These are phyloP conservation scores for Orthonevra nobilis DNA, from an alignment of 2,888 invertebrate species.

Conservation along the genomic window DNA sequence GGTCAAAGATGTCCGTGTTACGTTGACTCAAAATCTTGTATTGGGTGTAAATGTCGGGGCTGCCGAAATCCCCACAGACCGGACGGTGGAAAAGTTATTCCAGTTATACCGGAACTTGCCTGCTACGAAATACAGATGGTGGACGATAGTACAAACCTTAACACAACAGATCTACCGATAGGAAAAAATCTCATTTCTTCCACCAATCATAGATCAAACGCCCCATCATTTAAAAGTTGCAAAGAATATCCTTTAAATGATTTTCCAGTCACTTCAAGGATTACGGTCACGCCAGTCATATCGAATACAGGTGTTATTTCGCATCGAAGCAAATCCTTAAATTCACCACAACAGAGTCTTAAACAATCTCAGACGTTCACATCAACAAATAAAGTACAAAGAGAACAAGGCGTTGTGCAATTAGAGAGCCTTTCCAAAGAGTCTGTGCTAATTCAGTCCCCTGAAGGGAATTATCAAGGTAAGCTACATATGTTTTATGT, in stretches of 20 bases:
- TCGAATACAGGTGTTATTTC: conserved; percentile 37
- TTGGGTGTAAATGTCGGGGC: conserved; percentile 94
- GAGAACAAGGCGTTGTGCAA: conserved; percentile 70
- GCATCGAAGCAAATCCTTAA: conserved; percentile 37
- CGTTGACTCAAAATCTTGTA: conserved; percentile 92
- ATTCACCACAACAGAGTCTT: conserved; percentile 36
- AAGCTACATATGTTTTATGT: too few species aligned
- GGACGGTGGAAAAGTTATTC: conserved; percentile 87
- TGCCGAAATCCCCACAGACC: conserved; percentile 94
- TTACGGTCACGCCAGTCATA: conserved; percentile 51
- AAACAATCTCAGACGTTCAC: conserved; percentile 65
- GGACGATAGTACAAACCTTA: conserved; percentile 72
- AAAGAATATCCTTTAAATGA: conserved; percentile 48
- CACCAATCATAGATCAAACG: conserved; percentile 11
- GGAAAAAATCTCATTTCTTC: conserved; percentile 49
- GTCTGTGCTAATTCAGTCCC: conserved; percentile 77
- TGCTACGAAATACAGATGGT: conserved; percentile 82
- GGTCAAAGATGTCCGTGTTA: conserved; percentile 97
- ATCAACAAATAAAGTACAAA: conserved; percentile 56
- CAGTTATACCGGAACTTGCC: conserved; percentile 85
- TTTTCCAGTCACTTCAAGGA: conserved; percentile 48
- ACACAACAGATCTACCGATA: conserved; percentile 71
- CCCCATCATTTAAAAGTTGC: conserved; percentile 38
- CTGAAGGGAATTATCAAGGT: conserved; percentile 78
- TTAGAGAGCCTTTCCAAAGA: conserved; percentile 75